Base-by-base conservation (phyloP, 53 echinoderm and acorn worm species). In the Glandiceps talaboti region DNA sequence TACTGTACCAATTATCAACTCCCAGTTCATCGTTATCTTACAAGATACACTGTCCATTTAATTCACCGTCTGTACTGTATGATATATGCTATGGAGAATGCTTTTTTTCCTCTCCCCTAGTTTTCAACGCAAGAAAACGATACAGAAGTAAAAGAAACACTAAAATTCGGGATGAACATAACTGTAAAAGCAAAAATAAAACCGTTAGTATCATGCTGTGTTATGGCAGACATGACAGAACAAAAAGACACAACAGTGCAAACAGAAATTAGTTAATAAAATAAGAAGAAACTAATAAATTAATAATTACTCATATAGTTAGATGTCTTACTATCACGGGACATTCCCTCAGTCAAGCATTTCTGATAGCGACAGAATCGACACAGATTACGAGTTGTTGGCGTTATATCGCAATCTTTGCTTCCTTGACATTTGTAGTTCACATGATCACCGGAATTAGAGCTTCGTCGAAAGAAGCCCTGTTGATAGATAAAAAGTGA, bases 401-500 rank as follows among this genome's bases (percentile, higher is more conserved):
- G 90, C 0, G 92, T 92, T 29, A 92, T 90, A 73, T 73, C 27
- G 33, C 92, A 92, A 14, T 85, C 83, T 32, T 83, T 80, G 75
- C 89, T 83, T 0, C 87, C 85, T 31, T 78, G 74, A 64, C 92
- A 92, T 30, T 78, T 78, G 81, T 92, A 92, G 0, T 87, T 85
- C 30, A 76, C 76, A 0, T 83, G 76, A 73, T 92, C 92, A 28
- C 87, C 81, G 27, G 89, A 80, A 45, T 45, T 45, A 45, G 64
- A 45, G 31, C 92, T 92, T 28, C 92, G 82, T 31, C 92, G 87
- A 76, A 89, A 92, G 81, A 92, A 92, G 1, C 92, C 92, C 92
- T 92, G 32, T 1, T 29, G 6, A 20, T 6, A n/a, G n/a, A n/a
- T n/a, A n/a, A n/a, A n/a, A n/a, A n/a, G n/a, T n/a, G n/a, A n/a